A percentile compares a stretch with the other conserved stretches of the same genome.
Evolutionary conservation across 2,888 invertebrate genomes (phyloP).

Genomic region (Calliopum simillimum): DNA sequence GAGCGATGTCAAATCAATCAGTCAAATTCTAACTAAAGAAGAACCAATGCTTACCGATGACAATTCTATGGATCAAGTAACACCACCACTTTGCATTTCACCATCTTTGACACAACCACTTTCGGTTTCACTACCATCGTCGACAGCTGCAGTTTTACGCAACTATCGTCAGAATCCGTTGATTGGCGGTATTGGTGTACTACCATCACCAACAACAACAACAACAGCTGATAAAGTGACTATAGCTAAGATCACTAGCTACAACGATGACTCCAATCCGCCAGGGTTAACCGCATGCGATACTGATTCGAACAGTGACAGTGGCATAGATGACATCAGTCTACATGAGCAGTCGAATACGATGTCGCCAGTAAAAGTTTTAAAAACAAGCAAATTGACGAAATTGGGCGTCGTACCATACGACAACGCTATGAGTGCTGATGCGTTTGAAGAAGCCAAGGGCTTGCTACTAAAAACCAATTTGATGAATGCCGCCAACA

Average conservation of each 20-base stretch:
- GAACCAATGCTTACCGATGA: conserved; percentile 53
- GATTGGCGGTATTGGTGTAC: conserved; percentile 59
- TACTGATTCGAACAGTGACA: conserved; percentile 60
- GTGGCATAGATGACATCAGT: conserved; percentile 61
- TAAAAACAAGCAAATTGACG: no score
- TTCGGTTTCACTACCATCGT: conserved; percentile 43
- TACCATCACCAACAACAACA: conserved; percentile 57
- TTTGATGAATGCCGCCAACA: neutral
- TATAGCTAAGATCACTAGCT: conserved; percentile 28
- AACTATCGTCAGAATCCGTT: conserved; percentile 62
- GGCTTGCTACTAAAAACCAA: no score
- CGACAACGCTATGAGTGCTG: no score
- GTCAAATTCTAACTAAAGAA: conserved; percentile 29
- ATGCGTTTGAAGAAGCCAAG: no score
- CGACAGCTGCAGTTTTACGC: conserved; percentile 54
- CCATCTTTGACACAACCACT: conserved; percentile 45
- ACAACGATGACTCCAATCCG: conserved; percentile 58
- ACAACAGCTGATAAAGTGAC: conserved; percentile 9
- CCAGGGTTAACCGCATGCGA: conserved; percentile 54
- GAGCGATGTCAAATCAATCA: conserved; percentile 41
- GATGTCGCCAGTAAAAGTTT: conserved; percentile 39
- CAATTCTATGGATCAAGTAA: conserved; percentile 46
- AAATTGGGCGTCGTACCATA: no score
- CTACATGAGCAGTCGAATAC: conserved; percentile 40
- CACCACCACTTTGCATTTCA: conserved; percentile 38